Base-by-base conservation (phyloP, 2,113 vertebrate species). In the Chaetodon auriga region DNA sequence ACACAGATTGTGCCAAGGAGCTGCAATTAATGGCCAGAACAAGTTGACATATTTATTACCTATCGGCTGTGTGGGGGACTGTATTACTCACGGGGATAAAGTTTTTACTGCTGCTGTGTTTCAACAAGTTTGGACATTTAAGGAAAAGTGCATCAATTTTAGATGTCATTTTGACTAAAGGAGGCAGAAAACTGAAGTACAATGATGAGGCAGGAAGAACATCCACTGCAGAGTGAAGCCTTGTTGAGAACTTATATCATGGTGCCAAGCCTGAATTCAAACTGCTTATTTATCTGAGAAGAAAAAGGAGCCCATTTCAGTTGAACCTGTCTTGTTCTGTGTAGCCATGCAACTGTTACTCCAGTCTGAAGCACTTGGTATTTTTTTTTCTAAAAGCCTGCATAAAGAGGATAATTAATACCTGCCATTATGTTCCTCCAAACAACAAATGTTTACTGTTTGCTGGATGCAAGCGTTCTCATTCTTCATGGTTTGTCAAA, bases 11-110 rank as follows among this genome's bases (percentile, higher is more conserved):
- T 81, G 71, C 62, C 54, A 38, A 46, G 43, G 23, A 35, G 5
- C 48, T 45, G 25, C 69, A 65, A 85, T 80, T 74, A 80, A 57
- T 23, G 38, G 5, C 19, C 38, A 48, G 65, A 75, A 66, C 78
- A 78, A 23, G 43, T 13, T 89, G 84, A 84, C 75, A 82, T 88
- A 71, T 88, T 88, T 81, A 73, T 38, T 45, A 25, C 41, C 2
- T 48, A 54, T 49, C 0, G 3, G 55, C n/a, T 74, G 23, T 64
- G 61, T 35, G 57, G 11, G 63, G 45, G 51, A 6, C 19, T 43
- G 53, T 35, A 53, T 62, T 23, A 4, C 30, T 68, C 35, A n/a
- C 1, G 4, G 21, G 23, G 36, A 15, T 25, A 6, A 14, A 57
- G 14, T 54, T 14, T 80, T 82, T 73, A 76, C 36, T 48, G 66